Conservation (phyloP, 2,888 invertebrate genomes). For the Homarus gammarus region DNA sequence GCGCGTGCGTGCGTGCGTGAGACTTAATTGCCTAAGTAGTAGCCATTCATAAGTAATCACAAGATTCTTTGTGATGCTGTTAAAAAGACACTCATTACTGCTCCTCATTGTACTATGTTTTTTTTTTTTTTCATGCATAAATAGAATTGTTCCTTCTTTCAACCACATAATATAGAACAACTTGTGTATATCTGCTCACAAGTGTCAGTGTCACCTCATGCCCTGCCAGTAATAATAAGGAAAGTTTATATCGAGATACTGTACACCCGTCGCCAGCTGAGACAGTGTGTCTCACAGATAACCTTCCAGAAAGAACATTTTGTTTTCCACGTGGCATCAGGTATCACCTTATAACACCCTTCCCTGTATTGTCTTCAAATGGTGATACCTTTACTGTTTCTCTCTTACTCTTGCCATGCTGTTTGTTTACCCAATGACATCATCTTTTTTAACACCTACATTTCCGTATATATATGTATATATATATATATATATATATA, state of each 20-base stretch:
- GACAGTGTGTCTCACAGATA: background rate
- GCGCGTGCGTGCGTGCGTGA: background rate
- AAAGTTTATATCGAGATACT: background rate
- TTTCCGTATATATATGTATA: conserved; percentile 4
- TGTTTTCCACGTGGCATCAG: too few species aligned
- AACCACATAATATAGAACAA: background rate
- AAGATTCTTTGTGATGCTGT: background rate
- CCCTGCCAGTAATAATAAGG: background rate
- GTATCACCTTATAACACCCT: too few species aligned
- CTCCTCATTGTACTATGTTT: background rate
- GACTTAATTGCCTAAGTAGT: background rate
- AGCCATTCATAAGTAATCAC: background rate
- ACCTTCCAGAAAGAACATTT: too few species aligned
- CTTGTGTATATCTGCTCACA: background rate
- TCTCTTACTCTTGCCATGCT: background rate
- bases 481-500: conserved; percentile 16
- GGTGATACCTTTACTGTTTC: background rate
- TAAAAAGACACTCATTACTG: too few species aligned
- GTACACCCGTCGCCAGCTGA: background rate
- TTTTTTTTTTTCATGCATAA: background rate
- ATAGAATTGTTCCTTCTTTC: background rate
- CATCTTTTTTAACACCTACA: background rate
- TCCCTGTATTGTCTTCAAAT: too few species aligned
- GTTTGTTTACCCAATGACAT: background rate
- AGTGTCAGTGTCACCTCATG: too few species aligned